Evolutionary conservation across 2,797 vertebrate genomes (phyloP).

Genomic region (Melanotaenia pygmaea): DNA sequence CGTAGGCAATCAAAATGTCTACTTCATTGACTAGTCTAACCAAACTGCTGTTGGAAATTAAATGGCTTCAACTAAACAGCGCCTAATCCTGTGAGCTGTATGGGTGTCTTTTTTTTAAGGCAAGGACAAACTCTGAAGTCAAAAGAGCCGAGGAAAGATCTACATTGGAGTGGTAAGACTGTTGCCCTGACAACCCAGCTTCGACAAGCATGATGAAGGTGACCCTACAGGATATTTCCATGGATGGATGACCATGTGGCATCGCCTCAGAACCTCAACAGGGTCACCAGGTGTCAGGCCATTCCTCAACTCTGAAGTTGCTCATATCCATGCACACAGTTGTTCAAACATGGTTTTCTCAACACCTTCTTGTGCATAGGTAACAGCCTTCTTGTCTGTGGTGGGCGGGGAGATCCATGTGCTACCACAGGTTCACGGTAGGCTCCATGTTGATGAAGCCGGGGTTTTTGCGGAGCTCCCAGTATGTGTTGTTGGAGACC

Average conservation of each 20-base stretch:
- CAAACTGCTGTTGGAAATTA: slow-evolving; percentile 69
- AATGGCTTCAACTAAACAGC: slow-evolving; percentile 73
- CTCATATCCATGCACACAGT: slow-evolving; percentile 48
- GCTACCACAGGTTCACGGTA: slow-evolving; percentile 91
- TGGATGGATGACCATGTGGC: slow-evolving; percentile 50
- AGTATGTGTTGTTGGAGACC: slow-evolving; percentile 96
- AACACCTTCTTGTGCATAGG: slow-evolving; percentile 80
- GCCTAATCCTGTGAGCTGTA: slow-evolving; percentile 68
- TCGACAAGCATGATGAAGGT: slow-evolving; percentile 70
- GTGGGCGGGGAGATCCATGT: slow-evolving; percentile 75
- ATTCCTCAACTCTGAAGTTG: slow-evolving; percentile 49
- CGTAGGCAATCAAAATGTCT: slow-evolving; percentile 72
- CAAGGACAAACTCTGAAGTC: slow-evolving; percentile 81
- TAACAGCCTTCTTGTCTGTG: slow-evolving; percentile 74
- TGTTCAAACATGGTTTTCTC: slow-evolving; percentile 43
- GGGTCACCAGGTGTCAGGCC: slow-evolving; percentile 33
- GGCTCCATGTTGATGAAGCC: slow-evolving; percentile 95
- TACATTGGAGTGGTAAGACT: slow-evolving; percentile 54
- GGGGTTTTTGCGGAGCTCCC: slow-evolving; percentile 97
- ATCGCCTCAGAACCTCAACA: slow-evolving; percentile 18
- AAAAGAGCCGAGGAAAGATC: slow-evolving; percentile 72
- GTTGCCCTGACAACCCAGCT: slow-evolving; percentile 73
- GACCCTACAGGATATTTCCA: slow-evolving; percentile 66
- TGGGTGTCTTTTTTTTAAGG: slow-evolving; percentile 79
- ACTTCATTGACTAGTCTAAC: slow-evolving; percentile 74